phyloP scores from a whole-genome alignment of 2,888 invertebrate genomes.

The Rhagonycha fulva region DNA sequence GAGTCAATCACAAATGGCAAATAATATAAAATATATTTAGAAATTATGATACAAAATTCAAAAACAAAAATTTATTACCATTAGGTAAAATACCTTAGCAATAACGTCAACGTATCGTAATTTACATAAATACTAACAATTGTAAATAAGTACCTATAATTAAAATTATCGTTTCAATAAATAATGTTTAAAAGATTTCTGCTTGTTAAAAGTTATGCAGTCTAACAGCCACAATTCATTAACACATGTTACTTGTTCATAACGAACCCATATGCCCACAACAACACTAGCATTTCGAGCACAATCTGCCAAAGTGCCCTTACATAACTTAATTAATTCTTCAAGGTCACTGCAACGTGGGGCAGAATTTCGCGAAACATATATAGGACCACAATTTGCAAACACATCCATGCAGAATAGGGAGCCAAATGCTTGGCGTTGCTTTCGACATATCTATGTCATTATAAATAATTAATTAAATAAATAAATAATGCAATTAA shows the following conservation, averaged over 20 bases:
- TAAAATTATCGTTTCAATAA: constrained; percentile 1
- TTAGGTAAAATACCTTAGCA: background rate
- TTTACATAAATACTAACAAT: background rate
- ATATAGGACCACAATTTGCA: constrained; percentile 60
- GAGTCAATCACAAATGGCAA: background rate
- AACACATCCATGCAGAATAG: constrained; percentile 65
- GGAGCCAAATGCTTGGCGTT: constrained; percentile 65
- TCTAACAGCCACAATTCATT: constrained; percentile 67
- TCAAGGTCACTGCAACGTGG: constrained; percentile 60
- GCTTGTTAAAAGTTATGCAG: constrained; percentile 61
- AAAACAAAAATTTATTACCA: background rate
- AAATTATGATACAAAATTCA: background rate
- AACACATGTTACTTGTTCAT: constrained; percentile 54
- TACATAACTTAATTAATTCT: constrained; percentile 63
- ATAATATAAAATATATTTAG: background rate
- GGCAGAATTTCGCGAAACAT: constrained; percentile 54
- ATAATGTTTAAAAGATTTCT: constrained; percentile 57
- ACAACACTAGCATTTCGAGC: constrained; percentile 58
- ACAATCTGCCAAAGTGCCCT: constrained; percentile 59
- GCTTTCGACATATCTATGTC: constrained; percentile 62
- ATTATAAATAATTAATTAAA: constrained; percentile 20
- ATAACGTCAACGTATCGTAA: background rate
- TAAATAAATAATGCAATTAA: background rate
- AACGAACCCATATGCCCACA: constrained; percentile 54
- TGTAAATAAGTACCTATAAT: background rate